These are phyloP conservation scores for Cavia aperea DNA, from an alignment of 2,113 vertebrate genomes.

Conservation along the genomic window DNA sequence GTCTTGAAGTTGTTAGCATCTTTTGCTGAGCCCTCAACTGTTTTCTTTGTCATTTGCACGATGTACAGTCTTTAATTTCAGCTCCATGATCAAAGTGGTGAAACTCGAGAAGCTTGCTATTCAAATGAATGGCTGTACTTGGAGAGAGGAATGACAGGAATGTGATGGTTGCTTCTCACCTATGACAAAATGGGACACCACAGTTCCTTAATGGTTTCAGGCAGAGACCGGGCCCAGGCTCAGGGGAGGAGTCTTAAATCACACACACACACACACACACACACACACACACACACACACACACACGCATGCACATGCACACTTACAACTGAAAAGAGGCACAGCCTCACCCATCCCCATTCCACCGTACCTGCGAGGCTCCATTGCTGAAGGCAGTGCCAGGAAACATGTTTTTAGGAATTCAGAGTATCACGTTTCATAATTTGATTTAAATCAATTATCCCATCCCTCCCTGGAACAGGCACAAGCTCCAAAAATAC, in stretches of 20 bases:
- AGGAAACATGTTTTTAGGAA: slow-evolving; percentile 76
- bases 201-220: slow-evolving; percentile 15
- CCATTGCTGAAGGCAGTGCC: slow-evolving; percentile 70
- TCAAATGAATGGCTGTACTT: slow-evolving; percentile 35
- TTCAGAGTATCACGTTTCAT: slow-evolving; percentile 81
- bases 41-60: slow-evolving; percentile 58
- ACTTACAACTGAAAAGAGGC: neutral
- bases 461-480: slow-evolving; percentile 80
- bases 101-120: slow-evolving; percentile 47
- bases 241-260: neutral
- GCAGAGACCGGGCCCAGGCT: slow-evolving; percentile 35
- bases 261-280: too few relatives aligned
- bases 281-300: neutral
- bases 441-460: slow-evolving; percentile 88
- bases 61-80: slow-evolving; percentile 54
- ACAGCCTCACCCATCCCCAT: slow-evolving; percentile 44
- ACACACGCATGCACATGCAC: neutral
- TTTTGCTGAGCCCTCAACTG: slow-evolving; percentile 56
- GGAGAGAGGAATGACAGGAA: neutral
- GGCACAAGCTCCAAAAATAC: slow-evolving; percentile 81
- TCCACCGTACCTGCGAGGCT: slow-evolving; percentile 74
- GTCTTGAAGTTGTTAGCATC: slow-evolving; percentile 49
- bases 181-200: neutral
- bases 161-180: slow-evolving; percentile 47
- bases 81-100: slow-evolving; percentile 54